Evolutionary conservation across 2,113 vertebrate genomes (phyloP), one percentile per base, ranked within the genome.

Genomic region (Equus przewalskii): DNA sequence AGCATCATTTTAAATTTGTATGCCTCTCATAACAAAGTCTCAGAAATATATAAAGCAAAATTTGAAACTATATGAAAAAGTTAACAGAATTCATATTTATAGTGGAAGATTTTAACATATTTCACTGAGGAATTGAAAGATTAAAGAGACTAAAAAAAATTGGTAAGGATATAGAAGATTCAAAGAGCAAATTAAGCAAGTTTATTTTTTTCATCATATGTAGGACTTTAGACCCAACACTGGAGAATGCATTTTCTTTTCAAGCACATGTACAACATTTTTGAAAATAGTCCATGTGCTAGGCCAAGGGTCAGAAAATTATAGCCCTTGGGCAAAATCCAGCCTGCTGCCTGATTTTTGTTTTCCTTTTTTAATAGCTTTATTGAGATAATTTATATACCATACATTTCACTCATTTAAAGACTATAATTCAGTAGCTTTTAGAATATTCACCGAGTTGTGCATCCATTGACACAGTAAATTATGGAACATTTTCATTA

Each of bases 401-500:
- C 7, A 78, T 44, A 67, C 3, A 60, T 83, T 94, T 94, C 62
- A 83, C 3, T 78, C 82, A 88, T 65, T 95, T 95, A 56, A 33
- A 44, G 2, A 28, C 4, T 62, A 10, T 46, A 81, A 46, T 76
- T 91, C 33, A 46, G 4, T 54, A 46, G 22, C 22, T 41, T 91
- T 82, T 60, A 60, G n/a, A 58, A 49, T 64, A 72, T 58, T 91
- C 46, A 91, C 46, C 54, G 1, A 91, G 69, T 75, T 89, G 5
- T 60, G 21, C 13, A 44, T 81, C 46, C 73, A 86, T 26, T 69
- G 33, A 26, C 30, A 80, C 8, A 72, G 24, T 22, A 11, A 85
- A 65, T 70, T 94, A 60, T 54, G 28, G 51, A 89, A 89, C 21
- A 92, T 78, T 94, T 92, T 89, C 26, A 88, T 92, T 88, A 41